Base-by-base conservation (phyloP, 2,888 invertebrate species). In the Physocephala rufipes region DNA sequence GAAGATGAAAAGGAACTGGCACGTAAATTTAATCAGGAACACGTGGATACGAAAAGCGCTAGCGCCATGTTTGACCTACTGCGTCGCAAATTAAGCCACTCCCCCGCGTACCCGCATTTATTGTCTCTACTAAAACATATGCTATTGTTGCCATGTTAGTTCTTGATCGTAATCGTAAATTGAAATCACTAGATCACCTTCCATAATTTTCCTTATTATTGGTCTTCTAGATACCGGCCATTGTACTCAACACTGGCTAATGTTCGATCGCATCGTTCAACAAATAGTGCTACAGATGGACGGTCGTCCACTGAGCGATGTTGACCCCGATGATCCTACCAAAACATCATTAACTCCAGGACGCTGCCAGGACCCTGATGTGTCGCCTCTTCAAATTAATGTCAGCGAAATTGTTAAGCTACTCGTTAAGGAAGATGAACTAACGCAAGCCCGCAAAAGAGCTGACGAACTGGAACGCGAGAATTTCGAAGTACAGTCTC, bases 1-100 rank as follows among this genome's bases (percentile, higher is more conserved):
- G 97, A 98, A 87, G 99, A 99, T 86, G 99, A 99, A 85, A 93
- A 95, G 80, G 96, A 97, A 84, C 86, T 99, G 74, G 94, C 96
- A 4, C 89, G 96, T 75, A 92, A 95, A 79, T 96, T 95, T 87
- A 95, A 96, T 83, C 91, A 92, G 82, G 94, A 95, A 78, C 96
- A 97, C 85, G 92, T 97, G 65, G 97, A 97, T 84, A 95, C 95
- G 0, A 96, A 96, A 87, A 97, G 96, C 85, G 96, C 97, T 1
- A 91, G 92, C 0, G 90, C 92, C 65, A 97, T 97, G 96, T 96
- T 97, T 83, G 96, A 97, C 82, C 87, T 96, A 76, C 84, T 97
- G 76, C 88, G 95, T 77, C 89, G 94, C 78, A 97, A 96, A 86
- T 88, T 98, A 71, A 93, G 94, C 82, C 95, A 96, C 85, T 95